Evolutionary conservation across 2,888 invertebrate species (phyloP), one percentile per base, ranked within the genome.

Genomic region (Hyalella azteca): DNA sequence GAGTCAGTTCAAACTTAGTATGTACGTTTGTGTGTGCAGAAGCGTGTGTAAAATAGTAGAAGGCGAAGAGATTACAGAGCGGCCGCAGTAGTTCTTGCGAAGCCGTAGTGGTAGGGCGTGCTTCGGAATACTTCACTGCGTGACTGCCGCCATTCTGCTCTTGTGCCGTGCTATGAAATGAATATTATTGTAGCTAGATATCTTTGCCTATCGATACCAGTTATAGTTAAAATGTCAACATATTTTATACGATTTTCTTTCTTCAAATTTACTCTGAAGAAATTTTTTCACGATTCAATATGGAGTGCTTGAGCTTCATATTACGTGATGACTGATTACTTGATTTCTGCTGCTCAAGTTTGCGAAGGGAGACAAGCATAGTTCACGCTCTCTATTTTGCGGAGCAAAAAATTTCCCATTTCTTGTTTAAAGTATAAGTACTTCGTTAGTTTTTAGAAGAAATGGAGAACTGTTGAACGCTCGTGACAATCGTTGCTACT

Each of bases 81-180:
- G 2, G 36, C 66, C 66, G 66, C 66, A 66, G 66, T 66, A 36
- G 66, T 66, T 32, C 66, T 66, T 66, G 66, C 19, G 66, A 66
- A 32, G 66, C 36, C 66, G 66, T 66, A 36, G 36, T 66, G 66
- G 32, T 32, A 29, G 66, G 66, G n/a, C 36, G 66, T 66, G 36
- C 29, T 32, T 36, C 32, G 36, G 15, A 36, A 36, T 66, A 36
- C 19, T 36, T 66, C 66, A 36, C 39, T 36, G 36, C 66, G 66
- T 66, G 66, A 66, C 66, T 66, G 66, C 66, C 66, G 66, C 66
- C 66, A 66, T 66, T 66, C 66, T 66, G 66, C 66, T 36, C 66
- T 66, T 29, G 36, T 66, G 19, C 19, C 66, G 7, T 36, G 32
- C 36, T 66, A 36, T 66, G 11, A 45, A 15, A 45, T 11, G 7